Evolutionary conservation across 1,140 invertebrate genomes (phyloP).

Genomic region (Drosophila fuyamai): DNA sequence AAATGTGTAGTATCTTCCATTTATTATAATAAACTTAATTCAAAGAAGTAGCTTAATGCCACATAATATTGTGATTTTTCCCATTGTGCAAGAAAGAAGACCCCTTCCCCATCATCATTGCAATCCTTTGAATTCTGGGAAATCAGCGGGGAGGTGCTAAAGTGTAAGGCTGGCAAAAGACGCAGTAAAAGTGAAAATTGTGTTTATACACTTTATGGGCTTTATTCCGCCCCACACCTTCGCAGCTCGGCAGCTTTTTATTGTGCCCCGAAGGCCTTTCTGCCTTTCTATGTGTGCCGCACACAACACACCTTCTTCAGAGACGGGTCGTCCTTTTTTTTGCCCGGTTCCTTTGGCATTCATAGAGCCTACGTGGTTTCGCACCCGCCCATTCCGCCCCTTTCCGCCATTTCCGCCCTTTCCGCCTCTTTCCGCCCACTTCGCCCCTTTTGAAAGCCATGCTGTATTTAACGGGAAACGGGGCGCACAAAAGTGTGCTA

Average conservation of each 20-base stretch:
- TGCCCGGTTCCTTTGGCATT: conserved; percentile 1
- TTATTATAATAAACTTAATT: no score
- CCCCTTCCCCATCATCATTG: background rate
- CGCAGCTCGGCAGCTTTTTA: conserved; percentile 12
- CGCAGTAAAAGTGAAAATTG: conserved; percentile 61
- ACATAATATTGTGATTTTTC: no score
- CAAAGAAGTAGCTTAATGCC: no score
- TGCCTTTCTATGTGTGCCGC: conserved; percentile 15
- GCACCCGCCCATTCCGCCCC: no score
- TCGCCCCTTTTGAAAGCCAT: background rate
- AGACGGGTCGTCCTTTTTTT: background rate
- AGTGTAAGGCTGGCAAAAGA: conserved; percentile 52
- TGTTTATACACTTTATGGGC: conserved; percentile 66
- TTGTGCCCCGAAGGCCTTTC: conserved; percentile 54
- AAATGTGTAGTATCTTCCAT: no score
- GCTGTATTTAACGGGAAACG: conserved; percentile 40
- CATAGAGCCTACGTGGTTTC: background rate
- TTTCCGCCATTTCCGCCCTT: no score
- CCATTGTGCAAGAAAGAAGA: no score
- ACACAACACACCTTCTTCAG: conserved; percentile 1
- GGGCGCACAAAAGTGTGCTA: conserved; percentile 52
- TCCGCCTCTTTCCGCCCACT: background rate
- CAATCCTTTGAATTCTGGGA: background rate
- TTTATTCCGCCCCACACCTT: background rate
- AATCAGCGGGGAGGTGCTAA: background rate